A percentile compares a stretch with the other conserved stretches of the same genome.
These are phyloP conservation scores for Orcinus orca DNA, from an alignment of 2,113 vertebrate species.

Conservation along the genomic window DNA sequence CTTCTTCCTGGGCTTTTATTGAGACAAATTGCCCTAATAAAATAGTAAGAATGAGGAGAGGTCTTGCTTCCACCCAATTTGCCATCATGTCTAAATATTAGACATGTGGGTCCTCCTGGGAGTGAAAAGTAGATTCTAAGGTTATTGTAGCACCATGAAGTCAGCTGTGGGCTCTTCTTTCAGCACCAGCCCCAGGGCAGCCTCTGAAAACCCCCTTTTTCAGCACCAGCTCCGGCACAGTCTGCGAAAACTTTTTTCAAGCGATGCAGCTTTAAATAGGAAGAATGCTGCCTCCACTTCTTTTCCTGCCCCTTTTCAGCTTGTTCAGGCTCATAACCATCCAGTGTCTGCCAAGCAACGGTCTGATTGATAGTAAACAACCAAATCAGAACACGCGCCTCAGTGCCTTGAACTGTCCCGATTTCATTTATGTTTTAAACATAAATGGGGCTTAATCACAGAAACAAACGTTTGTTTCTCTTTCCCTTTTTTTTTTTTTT, in stretches of 20 bases:
- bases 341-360: constrained; percentile 87
- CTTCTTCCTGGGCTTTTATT: constrained; percentile 84
- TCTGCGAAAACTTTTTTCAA: constrained; percentile 83
- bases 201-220: constrained; percentile 73
- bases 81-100: constrained; percentile 84
- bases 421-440: constrained; percentile 53
- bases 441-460: constrained; percentile 60
- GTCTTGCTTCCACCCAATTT: constrained; percentile 81
- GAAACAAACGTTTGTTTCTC: constrained; percentile 46
- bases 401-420: constrained; percentile 77
- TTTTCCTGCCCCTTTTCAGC: constrained; percentile 89
- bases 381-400: constrained; percentile 83
- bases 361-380: constrained; percentile 90
- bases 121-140: constrained; percentile 60
- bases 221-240: constrained; percentile 82
- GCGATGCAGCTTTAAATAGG: constrained; percentile 90
- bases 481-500: neutral
- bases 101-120: constrained; percentile 81
- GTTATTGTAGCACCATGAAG: constrained; percentile 86
- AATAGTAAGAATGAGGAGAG: constrained; percentile 83
- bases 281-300: constrained; percentile 89
- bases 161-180: constrained; percentile 69
- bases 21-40: constrained; percentile 83
- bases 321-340: constrained; percentile 84
- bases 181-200: constrained; percentile 81